Evolutionary conservation across 2,113 vertebrate species (phyloP), one percentile per base, ranked within the genome.

Genomic region (Urocolius indicus): DNA sequence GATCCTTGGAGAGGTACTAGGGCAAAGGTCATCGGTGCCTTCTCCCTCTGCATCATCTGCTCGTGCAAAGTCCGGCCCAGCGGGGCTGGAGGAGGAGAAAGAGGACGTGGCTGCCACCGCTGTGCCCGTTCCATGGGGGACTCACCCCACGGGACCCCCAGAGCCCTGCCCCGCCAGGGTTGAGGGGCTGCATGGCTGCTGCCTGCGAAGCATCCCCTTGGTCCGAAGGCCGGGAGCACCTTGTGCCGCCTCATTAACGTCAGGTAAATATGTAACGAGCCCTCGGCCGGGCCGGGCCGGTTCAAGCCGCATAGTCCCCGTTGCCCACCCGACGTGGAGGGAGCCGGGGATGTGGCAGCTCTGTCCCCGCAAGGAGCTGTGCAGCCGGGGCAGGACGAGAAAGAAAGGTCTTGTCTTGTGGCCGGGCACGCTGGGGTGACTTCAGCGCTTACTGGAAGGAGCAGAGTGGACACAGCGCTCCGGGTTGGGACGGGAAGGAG

Each of bases 201-300:
- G 73, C 54, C 59, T 16, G 52, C 0, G 2, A 27, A 84, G 45
- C 45, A 30, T 41, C 85, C 9, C 62, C 3, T 48, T 14, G 21
- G 85, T 84, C 68, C 49, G 38, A 91, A 93, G 95, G 88, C 85
- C 41, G 1, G 58, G 38, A 80, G 41, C 73, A 16, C 63, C 24
- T 30, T 3, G 77, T 22, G 82, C 45, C 4, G 49, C 77, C 93
- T 92, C 93, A 89, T 92, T 96, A 90, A 68, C 2, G 2, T 3
- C 3, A 58, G 55, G 91, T 95, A 87, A 96, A 96, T 95, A 59
- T 81, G 77, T 96, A 95, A 96, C 73, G 8, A 84, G 54, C 38
- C 54, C 63, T 45, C 5, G 2, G 80, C 67, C 5, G 10, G 30
- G 43, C 48, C 1, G 2, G 29, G 49, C 85, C 13, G 1, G 68